phyloP scores from a whole-genome alignment of 1,140 invertebrate genomes.

The Schmidtea mediterranea region DNA sequence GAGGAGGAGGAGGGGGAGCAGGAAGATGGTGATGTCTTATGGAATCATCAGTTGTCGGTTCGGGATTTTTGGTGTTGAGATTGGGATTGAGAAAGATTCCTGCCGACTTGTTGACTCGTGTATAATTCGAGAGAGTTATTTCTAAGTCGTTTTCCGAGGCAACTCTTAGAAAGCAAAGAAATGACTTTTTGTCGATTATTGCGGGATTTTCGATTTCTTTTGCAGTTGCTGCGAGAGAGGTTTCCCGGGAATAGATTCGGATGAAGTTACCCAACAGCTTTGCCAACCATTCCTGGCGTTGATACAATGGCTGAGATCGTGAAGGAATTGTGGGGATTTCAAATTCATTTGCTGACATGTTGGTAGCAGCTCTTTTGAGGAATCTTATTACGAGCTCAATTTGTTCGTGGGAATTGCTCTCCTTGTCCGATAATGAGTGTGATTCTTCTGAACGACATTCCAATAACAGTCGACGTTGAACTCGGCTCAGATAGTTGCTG shows the following conservation, averaged over 20 bases:
- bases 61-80: too few relatives aligned
- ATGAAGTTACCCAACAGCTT: slow-evolving; percentile 73
- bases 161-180: slow-evolving; percentile 1
- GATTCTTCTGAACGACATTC: neutral
- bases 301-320: slow-evolving; percentile 47
- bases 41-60: too few relatives aligned
- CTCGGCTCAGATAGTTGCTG: slow-evolving; percentile 47
- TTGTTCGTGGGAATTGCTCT: slow-evolving; percentile 18
- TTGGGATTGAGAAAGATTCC: slow-evolving; percentile 13
- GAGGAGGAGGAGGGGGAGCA: too few relatives aligned
- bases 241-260: slow-evolving; percentile 23
- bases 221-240: slow-evolving; percentile 8
- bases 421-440: neutral
- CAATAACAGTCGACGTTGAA: slow-evolving; percentile 34
- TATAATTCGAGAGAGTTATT: slow-evolving; percentile 36
- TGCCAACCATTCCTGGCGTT: slow-evolving; percentile 52
- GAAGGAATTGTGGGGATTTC: slow-evolving; percentile 30
- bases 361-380: slow-evolving; percentile 45
- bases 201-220: neutral
- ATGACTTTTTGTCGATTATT: too few relatives aligned
- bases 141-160: slow-evolving; percentile 36
- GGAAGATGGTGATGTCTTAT: too few relatives aligned
- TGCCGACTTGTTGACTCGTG: slow-evolving; percentile 36
- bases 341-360: slow-evolving; percentile 18
- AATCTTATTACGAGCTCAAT: slow-evolving; percentile 42